phyloP scores from a whole-genome alignment of 2,888 invertebrate species.

The Lamellibrachia satsuma region DNA sequence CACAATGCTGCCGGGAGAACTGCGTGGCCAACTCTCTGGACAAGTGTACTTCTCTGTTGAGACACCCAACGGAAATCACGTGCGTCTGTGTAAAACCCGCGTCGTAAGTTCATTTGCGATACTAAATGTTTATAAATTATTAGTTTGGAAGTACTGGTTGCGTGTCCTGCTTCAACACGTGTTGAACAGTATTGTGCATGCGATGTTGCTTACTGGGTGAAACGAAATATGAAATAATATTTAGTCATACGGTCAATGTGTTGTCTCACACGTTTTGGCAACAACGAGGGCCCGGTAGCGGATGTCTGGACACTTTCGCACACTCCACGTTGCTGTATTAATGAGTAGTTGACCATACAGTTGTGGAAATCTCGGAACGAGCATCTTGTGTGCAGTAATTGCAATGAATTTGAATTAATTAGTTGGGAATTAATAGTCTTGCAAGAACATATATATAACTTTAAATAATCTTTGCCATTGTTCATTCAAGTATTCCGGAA shows the following conservation, averaged over 20 bases:
- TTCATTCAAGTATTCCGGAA: too few relatives aligned
- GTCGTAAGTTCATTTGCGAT: background rate
- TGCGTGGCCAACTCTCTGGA: background rate
- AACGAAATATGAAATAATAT: background rate
- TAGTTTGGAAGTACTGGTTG: background rate
- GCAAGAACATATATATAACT: too few relatives aligned
- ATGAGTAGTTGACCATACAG: too few relatives aligned
- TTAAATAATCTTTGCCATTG: too few relatives aligned
- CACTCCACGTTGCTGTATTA: too few relatives aligned
- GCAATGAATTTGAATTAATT: too few relatives aligned
- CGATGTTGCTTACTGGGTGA: background rate
- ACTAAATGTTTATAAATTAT: background rate
- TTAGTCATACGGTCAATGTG: background rate
- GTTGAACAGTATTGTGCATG: background rate
- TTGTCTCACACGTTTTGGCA: too few relatives aligned
- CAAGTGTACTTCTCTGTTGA: background rate
- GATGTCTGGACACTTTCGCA: too few relatives aligned
- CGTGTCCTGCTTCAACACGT: background rate
- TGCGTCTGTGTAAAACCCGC: background rate
- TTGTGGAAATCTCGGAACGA: too few relatives aligned
- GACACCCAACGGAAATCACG: background rate
- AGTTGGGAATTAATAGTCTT: too few relatives aligned
- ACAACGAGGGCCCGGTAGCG: too few relatives aligned
- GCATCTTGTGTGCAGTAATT: too few relatives aligned
- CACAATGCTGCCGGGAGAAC: background rate